These are phyloP conservation scores for Malaclemys terrapin DNA, from an alignment of 2,113 vertebrate species.

Conservation along the genomic window DNA sequence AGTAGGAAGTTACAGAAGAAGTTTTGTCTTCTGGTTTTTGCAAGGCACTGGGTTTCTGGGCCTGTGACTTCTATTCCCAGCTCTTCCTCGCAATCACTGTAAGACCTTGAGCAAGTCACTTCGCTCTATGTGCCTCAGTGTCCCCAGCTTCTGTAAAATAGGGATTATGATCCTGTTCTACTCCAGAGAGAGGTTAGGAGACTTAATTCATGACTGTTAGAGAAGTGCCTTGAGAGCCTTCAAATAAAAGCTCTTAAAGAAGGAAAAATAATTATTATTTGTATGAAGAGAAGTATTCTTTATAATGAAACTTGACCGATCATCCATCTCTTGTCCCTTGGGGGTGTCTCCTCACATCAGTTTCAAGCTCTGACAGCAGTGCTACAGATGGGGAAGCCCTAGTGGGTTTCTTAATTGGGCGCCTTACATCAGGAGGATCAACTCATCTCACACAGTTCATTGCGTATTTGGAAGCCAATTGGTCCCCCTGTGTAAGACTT, in stretches of 20 bases:
- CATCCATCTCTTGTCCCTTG: background rate
- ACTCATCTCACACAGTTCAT: background rate
- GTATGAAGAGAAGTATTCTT: background rate
- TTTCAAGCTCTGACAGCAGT: background rate
- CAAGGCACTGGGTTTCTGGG: background rate
- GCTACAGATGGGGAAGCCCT: rapidly evolving
- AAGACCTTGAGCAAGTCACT: background rate
- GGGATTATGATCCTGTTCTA: background rate
- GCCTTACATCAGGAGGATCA: background rate
- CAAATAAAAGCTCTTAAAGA: background rate
- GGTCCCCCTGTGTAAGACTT: background rate
- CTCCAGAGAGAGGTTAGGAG: background rate
- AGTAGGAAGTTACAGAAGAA: background rate
- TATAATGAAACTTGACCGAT: background rate
- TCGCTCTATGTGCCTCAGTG: background rate
- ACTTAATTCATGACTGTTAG: background rate
- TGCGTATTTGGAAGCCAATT: background rate
- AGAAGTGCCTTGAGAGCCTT: slow-evolving; percentile 2
- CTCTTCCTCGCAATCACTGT: background rate
- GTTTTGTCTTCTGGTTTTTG: background rate
- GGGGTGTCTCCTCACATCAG: background rate
- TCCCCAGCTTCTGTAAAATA: background rate
- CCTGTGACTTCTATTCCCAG: background rate
- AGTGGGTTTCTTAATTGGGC: background rate
- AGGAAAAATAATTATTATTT: background rate